Evolutionary conservation across 2,888 invertebrate species (phyloP).

Genomic region (Limnephilus auricula): DNA sequence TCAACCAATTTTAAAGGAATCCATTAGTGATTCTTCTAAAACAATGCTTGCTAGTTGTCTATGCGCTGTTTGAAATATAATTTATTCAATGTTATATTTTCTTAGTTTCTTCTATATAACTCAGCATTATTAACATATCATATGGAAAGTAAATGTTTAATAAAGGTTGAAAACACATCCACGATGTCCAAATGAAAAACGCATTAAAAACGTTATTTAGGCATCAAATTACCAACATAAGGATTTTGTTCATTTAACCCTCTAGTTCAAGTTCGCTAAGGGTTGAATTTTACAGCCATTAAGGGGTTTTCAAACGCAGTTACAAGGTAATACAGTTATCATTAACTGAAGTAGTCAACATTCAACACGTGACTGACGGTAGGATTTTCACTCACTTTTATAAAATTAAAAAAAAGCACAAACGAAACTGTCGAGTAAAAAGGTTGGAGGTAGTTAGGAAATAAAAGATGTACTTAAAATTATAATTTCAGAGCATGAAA

Average conservation of each 20-base stretch:
- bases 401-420: not conserved
- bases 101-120: not conserved
- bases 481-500: not conserved
- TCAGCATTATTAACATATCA: no score
- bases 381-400: not conserved
- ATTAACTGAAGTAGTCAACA: constrained; percentile 8
- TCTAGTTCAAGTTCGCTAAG: not conserved
- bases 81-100: not conserved
- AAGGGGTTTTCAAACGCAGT: not conserved
- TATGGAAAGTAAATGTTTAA: not conserved
- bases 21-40: no score
- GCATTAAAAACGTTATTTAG: not conserved
- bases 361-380: constrained; percentile 25
- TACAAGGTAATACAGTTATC: constrained; percentile 25
- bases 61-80: not conserved
- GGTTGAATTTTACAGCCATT: not conserved
- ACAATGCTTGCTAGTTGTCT: not conserved
- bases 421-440: not conserved
- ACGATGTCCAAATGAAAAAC: not conserved
- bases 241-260: not conserved
- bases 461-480: not conserved
- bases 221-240: not conserved
- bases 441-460: not conserved
- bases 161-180: not conserved
- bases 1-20: no score